These are phyloP conservation scores for Microplitis manilae DNA, from an alignment of 2,888 invertebrate genomes.

Conservation along the genomic window DNA sequence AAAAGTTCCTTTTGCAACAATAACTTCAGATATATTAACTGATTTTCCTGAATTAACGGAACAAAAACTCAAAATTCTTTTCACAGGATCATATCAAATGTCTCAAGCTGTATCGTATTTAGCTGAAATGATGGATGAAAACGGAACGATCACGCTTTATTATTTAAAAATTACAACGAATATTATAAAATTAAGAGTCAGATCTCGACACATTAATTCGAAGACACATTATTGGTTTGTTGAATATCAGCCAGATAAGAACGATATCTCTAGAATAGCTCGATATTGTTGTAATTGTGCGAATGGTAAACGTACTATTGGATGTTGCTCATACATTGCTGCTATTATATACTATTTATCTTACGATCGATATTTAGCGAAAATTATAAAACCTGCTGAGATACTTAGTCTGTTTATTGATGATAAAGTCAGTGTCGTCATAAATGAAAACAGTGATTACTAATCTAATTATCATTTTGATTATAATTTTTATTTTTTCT, in stretches of 20 bases:
- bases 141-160: conserved; percentile 42
- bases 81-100: conserved; percentile 36
- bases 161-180: conserved; percentile 46
- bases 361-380: conserved; percentile 46
- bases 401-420: conserved; percentile 41
- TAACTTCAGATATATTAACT: conserved; percentile 16
- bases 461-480: conserved; percentile 16
- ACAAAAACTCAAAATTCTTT: conserved; percentile 29
- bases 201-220: conserved; percentile 45
- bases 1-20: conserved; percentile 35
- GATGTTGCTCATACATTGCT: conserved; percentile 50
- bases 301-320: conserved; percentile 47
- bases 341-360: conserved; percentile 46
- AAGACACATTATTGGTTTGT: conserved; percentile 42
- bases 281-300: conserved; percentile 47
- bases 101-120: conserved; percentile 50
- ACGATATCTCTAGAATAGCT: conserved; percentile 36
- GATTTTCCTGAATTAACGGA: conserved; percentile 41
- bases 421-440: conserved; percentile 32
- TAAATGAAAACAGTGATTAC: conserved; percentile 47
- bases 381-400: conserved; percentile 48
- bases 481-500: conserved; percentile 3
- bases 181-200: conserved; percentile 46
- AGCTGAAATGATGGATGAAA: conserved; percentile 49
- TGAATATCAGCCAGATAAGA: conserved; percentile 41